Conservation (phyloP, 2,113 vertebrate species). For the Odocoileus virginianus region DNA sequence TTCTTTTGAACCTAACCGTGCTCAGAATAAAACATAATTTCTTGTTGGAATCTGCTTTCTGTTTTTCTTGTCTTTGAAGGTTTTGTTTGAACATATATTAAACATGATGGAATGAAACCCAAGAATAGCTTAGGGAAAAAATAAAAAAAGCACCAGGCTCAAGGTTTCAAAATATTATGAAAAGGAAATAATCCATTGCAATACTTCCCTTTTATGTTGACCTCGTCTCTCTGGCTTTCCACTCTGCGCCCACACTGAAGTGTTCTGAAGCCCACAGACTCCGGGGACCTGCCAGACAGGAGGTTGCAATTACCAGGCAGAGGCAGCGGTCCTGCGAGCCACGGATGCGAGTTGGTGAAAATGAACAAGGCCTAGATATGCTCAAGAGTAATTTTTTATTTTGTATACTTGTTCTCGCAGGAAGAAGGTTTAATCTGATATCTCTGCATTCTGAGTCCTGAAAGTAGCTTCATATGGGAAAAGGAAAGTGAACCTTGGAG, state of each 20-base stretch:
- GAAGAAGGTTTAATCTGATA: not conserved
- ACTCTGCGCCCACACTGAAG: not conserved
- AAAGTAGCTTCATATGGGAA: not conserved
- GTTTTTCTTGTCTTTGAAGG: slow-evolving; percentile 37
- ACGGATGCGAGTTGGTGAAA: not conserved
- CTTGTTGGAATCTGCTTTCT: not conserved
- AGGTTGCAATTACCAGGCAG: not conserved
- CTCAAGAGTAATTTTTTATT: not conserved
- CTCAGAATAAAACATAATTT: slow-evolving; percentile 1
- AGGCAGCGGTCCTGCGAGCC: not conserved
- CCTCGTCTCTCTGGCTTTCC: not conserved
- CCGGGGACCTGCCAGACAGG: not conserved
- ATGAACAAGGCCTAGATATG: not conserved
- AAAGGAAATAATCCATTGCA: slow-evolving; percentile 48
- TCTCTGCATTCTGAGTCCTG: not conserved
- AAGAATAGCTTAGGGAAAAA: slow-evolving; percentile 10
- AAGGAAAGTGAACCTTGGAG: not conserved
- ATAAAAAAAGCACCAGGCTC: not conserved
- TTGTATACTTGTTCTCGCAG: not conserved
- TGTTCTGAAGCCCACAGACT: not conserved
- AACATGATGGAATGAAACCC: slow-evolving; percentile 14
- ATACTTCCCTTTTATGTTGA: slow-evolving; percentile 33
- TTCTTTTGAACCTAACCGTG: not conserved
- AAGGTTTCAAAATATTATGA: slow-evolving; percentile 63
- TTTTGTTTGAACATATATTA: slow-evolving; percentile 48